These are phyloP conservation scores for Sesia apiformis DNA, from an alignment of 2,888 invertebrate species.

Conservation along the genomic window DNA sequence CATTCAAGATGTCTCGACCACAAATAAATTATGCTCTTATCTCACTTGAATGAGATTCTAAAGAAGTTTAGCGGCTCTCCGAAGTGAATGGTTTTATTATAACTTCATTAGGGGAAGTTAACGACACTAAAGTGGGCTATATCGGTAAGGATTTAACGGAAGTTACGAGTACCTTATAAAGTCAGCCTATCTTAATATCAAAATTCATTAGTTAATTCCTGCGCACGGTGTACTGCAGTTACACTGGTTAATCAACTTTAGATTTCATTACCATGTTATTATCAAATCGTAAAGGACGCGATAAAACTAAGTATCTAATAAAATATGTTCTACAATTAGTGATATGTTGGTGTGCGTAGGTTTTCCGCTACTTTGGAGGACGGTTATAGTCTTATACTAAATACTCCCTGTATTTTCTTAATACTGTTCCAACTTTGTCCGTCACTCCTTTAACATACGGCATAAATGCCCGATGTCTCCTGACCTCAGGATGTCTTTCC, in stretches of 20 bases:
- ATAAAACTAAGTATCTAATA: not conserved
- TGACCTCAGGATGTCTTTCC: too few relatives aligned
- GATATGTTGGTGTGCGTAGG: too few relatives aligned
- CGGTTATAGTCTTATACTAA: too few relatives aligned
- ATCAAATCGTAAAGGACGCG: not conserved
- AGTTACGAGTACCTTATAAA: not conserved
- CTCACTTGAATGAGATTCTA: slow-evolving; percentile 15
- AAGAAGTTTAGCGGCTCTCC: slow-evolving; percentile 15
- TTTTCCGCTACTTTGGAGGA: too few relatives aligned
- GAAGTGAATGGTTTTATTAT: slow-evolving; percentile 20
- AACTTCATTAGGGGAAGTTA: slow-evolving; percentile 15
- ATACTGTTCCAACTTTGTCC: too few relatives aligned
- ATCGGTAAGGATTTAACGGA: not conserved
- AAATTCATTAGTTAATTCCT: not conserved
- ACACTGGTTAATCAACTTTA: not conserved
- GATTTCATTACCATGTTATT: not conserved
- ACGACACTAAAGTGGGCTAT: slow-evolving; percentile 1
- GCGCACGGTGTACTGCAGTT: not conserved
- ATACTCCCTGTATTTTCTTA: too few relatives aligned
- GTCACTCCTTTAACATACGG: too few relatives aligned
- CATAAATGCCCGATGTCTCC: too few relatives aligned
- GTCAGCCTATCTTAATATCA: not conserved
- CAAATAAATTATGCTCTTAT: slow-evolving; percentile 19
- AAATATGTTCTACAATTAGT: not conserved
- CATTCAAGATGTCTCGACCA: slow-evolving; percentile 8